phyloP scores from a whole-genome alignment of 2,797 vertebrate genomes.

The Sitta carolinensis region DNA sequence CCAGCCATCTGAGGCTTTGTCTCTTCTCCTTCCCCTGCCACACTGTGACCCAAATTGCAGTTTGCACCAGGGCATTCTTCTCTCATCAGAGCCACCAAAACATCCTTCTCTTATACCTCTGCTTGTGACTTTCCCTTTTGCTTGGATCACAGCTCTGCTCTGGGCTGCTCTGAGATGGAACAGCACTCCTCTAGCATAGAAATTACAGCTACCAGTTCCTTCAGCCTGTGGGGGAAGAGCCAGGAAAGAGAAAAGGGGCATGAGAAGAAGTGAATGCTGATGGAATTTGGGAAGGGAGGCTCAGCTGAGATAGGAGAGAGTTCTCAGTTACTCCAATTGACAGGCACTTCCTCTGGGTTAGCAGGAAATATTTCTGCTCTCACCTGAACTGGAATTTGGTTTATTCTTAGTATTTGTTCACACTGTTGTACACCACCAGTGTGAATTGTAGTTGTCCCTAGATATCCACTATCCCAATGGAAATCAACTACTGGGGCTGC shows the following conservation, averaged over 20 bases:
- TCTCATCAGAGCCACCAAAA: not conserved
- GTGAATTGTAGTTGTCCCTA: not conserved
- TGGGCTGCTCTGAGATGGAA: not conserved
- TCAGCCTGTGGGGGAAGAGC: not conserved
- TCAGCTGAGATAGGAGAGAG: not conserved
- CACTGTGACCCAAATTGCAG: not conserved
- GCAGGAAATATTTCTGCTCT: not conserved
- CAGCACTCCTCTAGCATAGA: not conserved
- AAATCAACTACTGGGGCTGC: not conserved
- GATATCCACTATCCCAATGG: not conserved
- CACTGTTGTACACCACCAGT: not conserved
- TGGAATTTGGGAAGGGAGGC: not conserved
- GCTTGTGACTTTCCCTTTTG: not conserved
- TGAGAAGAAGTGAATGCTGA: not conserved
- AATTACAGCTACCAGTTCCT: not conserved
- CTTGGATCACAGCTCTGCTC: not conserved
- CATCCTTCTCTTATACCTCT: not conserved
- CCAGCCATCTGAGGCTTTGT: not conserved
- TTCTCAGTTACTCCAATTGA: not conserved
- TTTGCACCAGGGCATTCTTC: not conserved
- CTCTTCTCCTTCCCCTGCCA: not conserved
- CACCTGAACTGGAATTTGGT: not conserved
- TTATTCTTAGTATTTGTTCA: not conserved
- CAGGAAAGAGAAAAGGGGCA: not conserved
- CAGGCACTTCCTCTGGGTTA: not conserved